Evolutionary conservation across 2,113 vertebrate genomes (phyloP).

Genomic region (Saguinus midas): DNA sequence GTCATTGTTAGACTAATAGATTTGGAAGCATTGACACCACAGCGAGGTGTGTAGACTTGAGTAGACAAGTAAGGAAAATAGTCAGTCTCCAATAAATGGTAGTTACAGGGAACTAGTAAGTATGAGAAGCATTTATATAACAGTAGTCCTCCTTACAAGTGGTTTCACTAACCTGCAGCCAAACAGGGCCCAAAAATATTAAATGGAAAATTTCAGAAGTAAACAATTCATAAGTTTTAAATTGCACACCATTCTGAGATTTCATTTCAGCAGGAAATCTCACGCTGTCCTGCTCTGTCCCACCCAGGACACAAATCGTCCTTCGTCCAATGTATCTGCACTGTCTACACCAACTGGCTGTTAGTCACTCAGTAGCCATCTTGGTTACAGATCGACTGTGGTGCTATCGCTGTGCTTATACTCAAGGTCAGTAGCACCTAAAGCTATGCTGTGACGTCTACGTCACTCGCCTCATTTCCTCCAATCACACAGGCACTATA

Average conservation of each 20-base stretch:
- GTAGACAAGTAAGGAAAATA: not conserved
- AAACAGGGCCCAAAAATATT: not conserved
- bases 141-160: not conserved
- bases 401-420: not conserved
- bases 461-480: not conserved
- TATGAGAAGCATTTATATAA: not conserved
- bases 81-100: not conserved
- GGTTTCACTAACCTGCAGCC: not conserved
- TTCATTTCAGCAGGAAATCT: not conserved
- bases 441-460: not conserved
- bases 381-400: not conserved
- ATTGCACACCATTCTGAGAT: not conserved
- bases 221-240: not conserved
- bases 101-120: not conserved
- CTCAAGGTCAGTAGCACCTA: not conserved
- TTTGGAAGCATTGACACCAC: not conserved
- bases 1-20: not conserved
- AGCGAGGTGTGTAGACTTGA: not conserved
- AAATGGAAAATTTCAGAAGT: not conserved
- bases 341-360: not conserved
- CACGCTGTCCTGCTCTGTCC: rapidly evolving
- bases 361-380: no score
- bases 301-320: not conserved
- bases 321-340: not conserved
- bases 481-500: not conserved